A percentile compares a stretch with the other conserved stretches of the same genome.
Conservation (phyloP, 2,797 vertebrate species). For the Coracias cyanogaster region DNA sequence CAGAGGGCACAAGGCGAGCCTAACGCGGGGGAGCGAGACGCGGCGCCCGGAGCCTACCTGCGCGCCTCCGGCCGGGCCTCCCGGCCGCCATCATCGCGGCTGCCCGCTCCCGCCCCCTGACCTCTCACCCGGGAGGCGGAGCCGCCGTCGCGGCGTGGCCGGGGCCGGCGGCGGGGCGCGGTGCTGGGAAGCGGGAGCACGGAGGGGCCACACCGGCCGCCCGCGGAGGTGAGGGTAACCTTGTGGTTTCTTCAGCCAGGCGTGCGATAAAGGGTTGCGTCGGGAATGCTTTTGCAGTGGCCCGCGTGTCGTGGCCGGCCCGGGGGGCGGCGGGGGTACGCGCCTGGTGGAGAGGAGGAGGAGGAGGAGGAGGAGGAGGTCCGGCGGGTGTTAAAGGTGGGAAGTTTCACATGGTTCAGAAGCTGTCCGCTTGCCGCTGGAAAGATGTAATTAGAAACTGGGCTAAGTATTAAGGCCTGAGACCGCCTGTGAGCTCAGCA, state of each 20-base stretch:
- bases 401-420: not conserved
- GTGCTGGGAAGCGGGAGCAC: not conserved
- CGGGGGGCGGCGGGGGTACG: not conserved
- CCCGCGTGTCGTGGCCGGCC: too few species aligned
- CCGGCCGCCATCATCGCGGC: conserved; percentile 14
- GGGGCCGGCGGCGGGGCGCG: not conserved
- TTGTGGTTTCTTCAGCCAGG: fast-evolving
- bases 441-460: not conserved
- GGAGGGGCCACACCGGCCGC: too few species aligned
- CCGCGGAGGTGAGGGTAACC: not conserved
- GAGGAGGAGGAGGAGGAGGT: not conserved
- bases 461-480: conserved; percentile 25
- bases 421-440: not conserved
- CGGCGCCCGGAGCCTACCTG: not conserved
- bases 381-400: not conserved
- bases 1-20: not conserved
- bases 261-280: fast-evolving
- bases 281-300: not conserved
- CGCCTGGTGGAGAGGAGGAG: not conserved
- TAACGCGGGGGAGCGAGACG: not conserved
- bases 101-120: not conserved
- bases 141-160: not conserved
- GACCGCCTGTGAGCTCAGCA: not conserved
- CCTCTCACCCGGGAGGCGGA: conserved; percentile 37
- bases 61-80: not conserved